phyloP scores from a whole-genome alignment of 1,140 invertebrate genomes.

The Belonocnema kinseyi region DNA sequence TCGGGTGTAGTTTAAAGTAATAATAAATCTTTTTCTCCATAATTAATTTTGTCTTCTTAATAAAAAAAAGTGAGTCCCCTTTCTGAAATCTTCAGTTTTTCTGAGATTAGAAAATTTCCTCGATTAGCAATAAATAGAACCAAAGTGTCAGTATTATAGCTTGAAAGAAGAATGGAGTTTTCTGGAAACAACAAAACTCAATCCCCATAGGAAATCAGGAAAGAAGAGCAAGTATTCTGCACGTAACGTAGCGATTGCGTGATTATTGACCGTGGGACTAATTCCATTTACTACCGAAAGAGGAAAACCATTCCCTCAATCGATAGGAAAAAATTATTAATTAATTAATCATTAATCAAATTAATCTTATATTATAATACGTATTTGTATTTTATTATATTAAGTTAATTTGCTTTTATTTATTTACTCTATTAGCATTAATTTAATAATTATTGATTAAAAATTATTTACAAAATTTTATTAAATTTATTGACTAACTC shows the following conservation, averaged over 20 bases:
- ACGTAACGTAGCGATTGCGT: slow-evolving; percentile 11
- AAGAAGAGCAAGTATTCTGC: background rate
- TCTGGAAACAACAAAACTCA: background rate
- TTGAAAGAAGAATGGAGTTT: slow-evolving; percentile 11
- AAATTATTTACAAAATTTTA: no score
- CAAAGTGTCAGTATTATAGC: background rate
- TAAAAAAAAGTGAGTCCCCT: no score
- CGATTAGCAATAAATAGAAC: background rate
- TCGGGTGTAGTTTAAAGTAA: no score
- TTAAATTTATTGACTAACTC: no score
- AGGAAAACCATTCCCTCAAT: background rate
- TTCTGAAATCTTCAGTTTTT: background rate
- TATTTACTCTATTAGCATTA: no score
- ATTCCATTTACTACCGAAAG: background rate
- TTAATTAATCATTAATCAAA: background rate
- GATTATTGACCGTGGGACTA: slow-evolving; percentile 16
- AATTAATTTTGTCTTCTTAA: no score
- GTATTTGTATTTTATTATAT: no score
- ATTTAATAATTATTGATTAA: no score
- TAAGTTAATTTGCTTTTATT: no score
- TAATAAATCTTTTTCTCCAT: no score
- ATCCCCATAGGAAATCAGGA: slow-evolving; percentile 21
- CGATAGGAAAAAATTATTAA: background rate
- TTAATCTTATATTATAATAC: background rate
- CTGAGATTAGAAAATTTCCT: background rate